phyloP scores from a whole-genome alignment of 2,113 vertebrate species.

The Tachysurus fulvidraco region DNA sequence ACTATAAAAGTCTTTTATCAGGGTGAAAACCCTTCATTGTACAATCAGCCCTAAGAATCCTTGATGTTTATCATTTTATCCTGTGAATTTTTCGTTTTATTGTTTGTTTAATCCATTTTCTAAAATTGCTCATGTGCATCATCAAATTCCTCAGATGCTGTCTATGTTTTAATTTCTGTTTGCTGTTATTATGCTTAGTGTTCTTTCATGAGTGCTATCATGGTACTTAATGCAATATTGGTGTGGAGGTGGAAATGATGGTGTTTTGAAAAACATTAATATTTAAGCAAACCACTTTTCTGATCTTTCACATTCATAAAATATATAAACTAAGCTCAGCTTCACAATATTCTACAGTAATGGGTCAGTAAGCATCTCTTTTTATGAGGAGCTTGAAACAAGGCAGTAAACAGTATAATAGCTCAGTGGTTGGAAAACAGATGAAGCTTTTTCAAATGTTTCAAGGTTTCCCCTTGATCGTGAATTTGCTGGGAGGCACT shows the following conservation, averaged over 20 bases:
- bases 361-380: neutral
- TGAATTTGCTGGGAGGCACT: slow-evolving; percentile 69
- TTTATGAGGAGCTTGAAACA: neutral
- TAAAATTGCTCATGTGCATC: neutral
- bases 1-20: neutral
- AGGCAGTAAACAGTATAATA: slow-evolving; percentile 49
- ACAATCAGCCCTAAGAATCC: neutral
- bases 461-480: slow-evolving; percentile 66
- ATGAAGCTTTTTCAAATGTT: slow-evolving; percentile 67
- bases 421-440: slow-evolving; percentile 61
- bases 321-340: neutral
- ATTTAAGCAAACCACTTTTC: slow-evolving; percentile 5
- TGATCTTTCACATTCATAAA: slow-evolving; percentile 9
- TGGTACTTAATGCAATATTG: neutral
- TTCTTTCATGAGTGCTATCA: neutral
- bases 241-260: slow-evolving; percentile 11
- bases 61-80: neutral
- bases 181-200: neutral
- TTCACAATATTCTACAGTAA: neutral
- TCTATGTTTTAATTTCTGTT: neutral
- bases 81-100: neutral
- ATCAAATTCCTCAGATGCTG: neutral
- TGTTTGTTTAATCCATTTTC: neutral
- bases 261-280: slow-evolving; percentile 6
- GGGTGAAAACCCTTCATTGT: neutral